Base-by-base conservation (phyloP, 2,113 vertebrate species). In the Narcine bancroftii region DNA sequence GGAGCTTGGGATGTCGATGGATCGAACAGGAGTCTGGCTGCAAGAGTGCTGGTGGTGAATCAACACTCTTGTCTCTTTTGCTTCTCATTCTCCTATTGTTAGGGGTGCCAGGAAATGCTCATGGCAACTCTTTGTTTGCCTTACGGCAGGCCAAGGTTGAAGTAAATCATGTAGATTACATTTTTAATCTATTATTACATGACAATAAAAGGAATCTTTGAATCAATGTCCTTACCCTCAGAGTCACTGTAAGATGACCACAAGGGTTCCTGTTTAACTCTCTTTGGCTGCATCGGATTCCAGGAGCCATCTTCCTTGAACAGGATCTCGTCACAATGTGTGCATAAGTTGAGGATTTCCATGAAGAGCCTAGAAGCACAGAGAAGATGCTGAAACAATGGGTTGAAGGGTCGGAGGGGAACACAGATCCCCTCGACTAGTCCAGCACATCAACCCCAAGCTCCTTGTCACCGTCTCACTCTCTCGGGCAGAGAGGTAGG, bases 261-360 rank as follows among this genome's bases (percentile, higher is more conserved):
- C 94, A 95, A 95, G 92, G 96, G 83, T 93, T 96, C 96, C 94
- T 93, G 95, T 50, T 95, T 95, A 93, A 96, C 96, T 93, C 95
- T 96, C 93, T 95, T 96, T 4, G 95, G 96, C 93, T 94, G 96
- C 96, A 96, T 96, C 36, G 96, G 96, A 81, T 95, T 95, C 96
- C 96, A 96, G 92, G 96, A 96, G 21, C 96, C 96, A 0, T 96
- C 96, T 92, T 96, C 96, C 95, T 95, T 95, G 93, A 96, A 96
- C 93, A 96, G 96, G 2, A 96, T 96, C 94, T 96, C 96, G 6
- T 96, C 96, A 1, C 96, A 96, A 79, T 96, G 96, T 0, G 95
- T 95, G 92, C 96, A 96, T 50, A 95, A 96, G 93, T 96, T 96
- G 4, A 96, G 95, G 94, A 96, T 96, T 47, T 96, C 96, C 96